Conservation (phyloP, 1,140 invertebrate genomes). For the Monochamus saltuarius region DNA sequence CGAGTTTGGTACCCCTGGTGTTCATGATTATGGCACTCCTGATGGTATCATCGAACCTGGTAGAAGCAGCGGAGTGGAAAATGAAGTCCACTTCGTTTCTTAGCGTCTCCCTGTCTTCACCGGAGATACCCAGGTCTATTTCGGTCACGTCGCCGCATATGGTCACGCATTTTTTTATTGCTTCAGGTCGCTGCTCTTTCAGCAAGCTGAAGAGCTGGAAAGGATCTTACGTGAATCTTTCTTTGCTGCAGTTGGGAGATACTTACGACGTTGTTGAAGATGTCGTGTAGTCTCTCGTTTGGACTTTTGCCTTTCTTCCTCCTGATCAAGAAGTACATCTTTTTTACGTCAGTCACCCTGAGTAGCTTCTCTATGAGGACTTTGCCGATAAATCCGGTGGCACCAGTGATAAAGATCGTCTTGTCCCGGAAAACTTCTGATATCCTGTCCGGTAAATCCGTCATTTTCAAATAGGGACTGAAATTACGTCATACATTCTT, state of each 20-base stretch:
- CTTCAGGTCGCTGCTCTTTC: slow-evolving; percentile 18
- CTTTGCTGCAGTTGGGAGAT: neutral
- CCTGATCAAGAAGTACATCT: slow-evolving; percentile 76
- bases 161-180: slow-evolving; percentile 62
- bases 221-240: neutral
- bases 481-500: neutral
- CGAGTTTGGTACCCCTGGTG: slow-evolving; percentile 71
- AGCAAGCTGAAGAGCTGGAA: slow-evolving; percentile 32
- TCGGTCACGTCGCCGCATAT: slow-evolving; percentile 77
- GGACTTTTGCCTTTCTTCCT: slow-evolving; percentile 77
- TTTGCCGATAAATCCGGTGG: slow-evolving; percentile 85
- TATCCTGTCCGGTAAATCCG: slow-evolving; percentile 30
- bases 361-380: slow-evolving; percentile 85
- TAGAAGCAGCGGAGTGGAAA: slow-evolving; percentile 90
- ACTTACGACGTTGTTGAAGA: slow-evolving; percentile 68
- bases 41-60: slow-evolving; percentile 74
- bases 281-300: slow-evolving; percentile 66
- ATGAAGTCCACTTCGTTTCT: slow-evolving; percentile 76
- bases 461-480: neutral
- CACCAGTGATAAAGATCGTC: slow-evolving; percentile 62
- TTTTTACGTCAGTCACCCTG: slow-evolving; percentile 63
- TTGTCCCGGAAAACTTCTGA: slow-evolving; percentile 54
- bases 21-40: slow-evolving; percentile 75
- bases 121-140: slow-evolving; percentile 72
- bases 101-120: slow-evolving; percentile 68